phyloP scores from a whole-genome alignment of 1,140 invertebrate genomes.

The Conopomorpha cramerella region DNA sequence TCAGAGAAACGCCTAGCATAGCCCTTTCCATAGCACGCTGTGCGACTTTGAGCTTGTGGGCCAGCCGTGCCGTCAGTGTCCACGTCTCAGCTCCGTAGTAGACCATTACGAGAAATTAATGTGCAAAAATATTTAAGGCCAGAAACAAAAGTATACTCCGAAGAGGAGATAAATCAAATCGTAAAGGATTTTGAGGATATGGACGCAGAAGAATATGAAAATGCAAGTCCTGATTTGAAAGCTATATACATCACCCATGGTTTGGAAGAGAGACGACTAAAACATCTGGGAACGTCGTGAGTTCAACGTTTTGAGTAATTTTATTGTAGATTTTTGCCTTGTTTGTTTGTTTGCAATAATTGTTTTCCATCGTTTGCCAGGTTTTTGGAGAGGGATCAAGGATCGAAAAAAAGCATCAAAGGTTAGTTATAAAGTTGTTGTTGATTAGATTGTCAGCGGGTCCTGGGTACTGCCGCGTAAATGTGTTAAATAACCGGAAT shows the following conservation, averaged over 20 bases:
- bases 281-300: slow-evolving; percentile 17
- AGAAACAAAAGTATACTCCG: slow-evolving; percentile 25
- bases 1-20: no score
- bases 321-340: neutral
- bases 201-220: slow-evolving; percentile 33
- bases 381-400: no score
- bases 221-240: slow-evolving; percentile 24
- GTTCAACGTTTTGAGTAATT: neutral
- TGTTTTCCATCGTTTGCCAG: no score
- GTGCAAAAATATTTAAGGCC: slow-evolving; percentile 13
- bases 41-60: no score
- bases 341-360: no score
- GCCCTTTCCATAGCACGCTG: no score
- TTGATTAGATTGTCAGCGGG: neutral
- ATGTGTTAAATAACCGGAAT: no score
- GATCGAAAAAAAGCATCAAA: neutral
- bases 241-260: slow-evolving; percentile 26
- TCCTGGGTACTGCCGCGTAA: no score
- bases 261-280: slow-evolving; percentile 27
- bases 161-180: slow-evolving; percentile 32
- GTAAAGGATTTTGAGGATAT: slow-evolving; percentile 26
- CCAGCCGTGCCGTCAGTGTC: no score
- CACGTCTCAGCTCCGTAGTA: no score
- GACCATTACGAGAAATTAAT: no score
- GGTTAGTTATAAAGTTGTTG: neutral